phyloP scores from a whole-genome alignment of 2,113 vertebrate genomes.

The Zeus faber region DNA sequence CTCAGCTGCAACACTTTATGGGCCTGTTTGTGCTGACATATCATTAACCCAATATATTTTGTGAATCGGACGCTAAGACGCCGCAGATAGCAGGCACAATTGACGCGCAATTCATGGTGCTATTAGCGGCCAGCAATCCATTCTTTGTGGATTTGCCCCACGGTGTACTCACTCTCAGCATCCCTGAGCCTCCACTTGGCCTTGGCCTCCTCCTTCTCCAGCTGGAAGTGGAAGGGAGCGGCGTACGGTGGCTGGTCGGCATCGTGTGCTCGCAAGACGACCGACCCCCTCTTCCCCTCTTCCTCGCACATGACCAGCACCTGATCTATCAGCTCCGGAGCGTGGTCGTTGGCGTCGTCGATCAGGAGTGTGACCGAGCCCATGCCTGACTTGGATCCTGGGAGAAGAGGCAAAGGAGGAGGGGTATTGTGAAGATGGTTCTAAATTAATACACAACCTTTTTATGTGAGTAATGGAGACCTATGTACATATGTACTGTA shows the following conservation, averaged over 20 bases:
- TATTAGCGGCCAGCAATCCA: too few species aligned
- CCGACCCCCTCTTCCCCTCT: constrained; percentile 48
- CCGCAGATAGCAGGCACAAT: too few species aligned
- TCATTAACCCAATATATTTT: too few species aligned
- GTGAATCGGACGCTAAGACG: too few species aligned
- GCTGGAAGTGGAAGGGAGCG: constrained; percentile 70
- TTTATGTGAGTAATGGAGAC: too few species aligned
- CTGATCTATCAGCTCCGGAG: constrained; percentile 41
- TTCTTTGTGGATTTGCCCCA: too few species aligned
- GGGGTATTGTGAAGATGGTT: background rate
- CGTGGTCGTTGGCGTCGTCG: constrained; percentile 76
- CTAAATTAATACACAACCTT: too few species aligned
- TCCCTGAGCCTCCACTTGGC: constrained; percentile 65
- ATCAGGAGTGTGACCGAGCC: constrained; percentile 78
- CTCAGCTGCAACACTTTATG: too few species aligned
- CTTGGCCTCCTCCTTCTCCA: constrained; percentile 36
- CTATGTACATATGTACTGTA: too few species aligned
- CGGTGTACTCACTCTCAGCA: constrained; percentile 64
- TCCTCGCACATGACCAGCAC: constrained; percentile 65
- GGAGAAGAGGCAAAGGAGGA: background rate
- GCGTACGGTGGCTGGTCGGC: constrained; percentile 67
- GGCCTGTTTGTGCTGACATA: too few species aligned
- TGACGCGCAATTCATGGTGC: too few species aligned
- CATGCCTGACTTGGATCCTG: constrained; percentile 79
- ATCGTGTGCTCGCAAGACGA: constrained; percentile 60